Evolutionary conservation across 2,888 invertebrate genomes (phyloP), one percentile per base, ranked within the genome.

Genomic region (Pelosia muscerda): DNA sequence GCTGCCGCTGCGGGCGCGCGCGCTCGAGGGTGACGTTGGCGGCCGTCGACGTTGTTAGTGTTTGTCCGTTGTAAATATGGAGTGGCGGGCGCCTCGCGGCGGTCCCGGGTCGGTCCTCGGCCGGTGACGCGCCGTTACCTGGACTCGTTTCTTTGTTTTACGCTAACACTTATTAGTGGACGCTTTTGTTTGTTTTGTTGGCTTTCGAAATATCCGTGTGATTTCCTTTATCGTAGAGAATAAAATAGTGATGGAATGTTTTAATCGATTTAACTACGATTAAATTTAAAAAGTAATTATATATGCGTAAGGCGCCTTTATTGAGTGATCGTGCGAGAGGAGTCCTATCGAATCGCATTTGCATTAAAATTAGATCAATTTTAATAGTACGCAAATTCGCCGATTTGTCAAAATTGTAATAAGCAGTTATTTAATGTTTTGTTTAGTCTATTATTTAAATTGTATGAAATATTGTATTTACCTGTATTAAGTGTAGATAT

Each of bases 181-280:
- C 85, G 93, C 93, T 93, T 92, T 81, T 75, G 92, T 92, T 92
- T 91, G 90, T 93, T 93, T 92, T 90, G 92, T 93, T 93, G 90
- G 92, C 93, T 94, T 93, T 91, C 90, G 81, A 93, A 93, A 91
- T 92, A 92, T 93, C 91, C 85, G 94, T 93, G 94, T 94, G 94
- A 89, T 92, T 93, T 86, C 62, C 85, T 92, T 92, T 90, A 86
- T 86, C 78, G 86, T 91, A 92, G 83, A 90, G 86, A 86, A 87
- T 86, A 83, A n/a, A n/a, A 90, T 91, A 92, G 89, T 87, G 88
- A 91, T 90, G 92, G 91, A 93, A 91, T 92, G 92, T 93, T 94
- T 90, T 88, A 86, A 89, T 88, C 86, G 84, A 90, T 87, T 86
- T 83, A 84, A 87, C 83, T 83, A 83, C 83, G 81, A 82, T 84